phyloP scores from a whole-genome alignment of 1,140 invertebrate species.

The Sarcophaga bullata region DNA sequence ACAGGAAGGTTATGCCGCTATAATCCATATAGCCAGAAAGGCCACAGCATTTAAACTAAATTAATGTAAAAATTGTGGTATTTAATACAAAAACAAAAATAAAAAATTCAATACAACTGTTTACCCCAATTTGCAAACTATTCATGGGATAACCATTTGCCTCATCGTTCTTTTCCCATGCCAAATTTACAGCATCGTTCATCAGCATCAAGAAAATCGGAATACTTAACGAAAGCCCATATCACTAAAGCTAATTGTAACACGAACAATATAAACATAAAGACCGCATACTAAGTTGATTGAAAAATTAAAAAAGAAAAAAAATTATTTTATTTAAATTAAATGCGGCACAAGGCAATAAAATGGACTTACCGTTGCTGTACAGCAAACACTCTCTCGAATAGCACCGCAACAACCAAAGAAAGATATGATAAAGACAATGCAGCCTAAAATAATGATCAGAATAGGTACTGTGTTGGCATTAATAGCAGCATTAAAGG shows the following conservation, averaged over 20 bases:
- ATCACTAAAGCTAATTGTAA: constrained; percentile 73
- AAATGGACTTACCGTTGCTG: constrained; percentile 72
- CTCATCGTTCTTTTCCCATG: constrained; percentile 52
- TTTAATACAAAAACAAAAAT: neutral
- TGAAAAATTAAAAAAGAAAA: constrained; percentile 9
- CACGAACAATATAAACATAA: constrained; percentile 72
- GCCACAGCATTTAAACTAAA: constrained; percentile 75
- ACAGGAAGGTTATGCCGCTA: constrained; percentile 25
- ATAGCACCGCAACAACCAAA: constrained; percentile 85
- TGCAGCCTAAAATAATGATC: constrained; percentile 75
- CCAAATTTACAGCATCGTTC: constrained; percentile 64
- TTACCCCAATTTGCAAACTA: constrained; percentile 56
- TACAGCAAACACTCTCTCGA: constrained; percentile 80
- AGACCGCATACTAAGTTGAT: constrained; percentile 71
- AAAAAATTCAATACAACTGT: constrained; percentile 37
- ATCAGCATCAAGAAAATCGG: constrained; percentile 65
- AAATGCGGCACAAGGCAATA: neutral
- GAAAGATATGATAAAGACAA: constrained; percentile 79
- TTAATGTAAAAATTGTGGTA: constrained; percentile 8
- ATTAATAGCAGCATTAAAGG: constrained; percentile 36
- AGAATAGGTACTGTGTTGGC: constrained; percentile 68
- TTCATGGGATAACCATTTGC: constrained; percentile 54
- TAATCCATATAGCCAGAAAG: constrained; percentile 64
- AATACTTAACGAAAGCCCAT: constrained; percentile 69
- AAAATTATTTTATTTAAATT: neutral